Evolutionary conservation across 1,140 invertebrate genomes (phyloP), one percentile per base, ranked within the genome.

Genomic region (Zaprionus lachaisei): DNA sequence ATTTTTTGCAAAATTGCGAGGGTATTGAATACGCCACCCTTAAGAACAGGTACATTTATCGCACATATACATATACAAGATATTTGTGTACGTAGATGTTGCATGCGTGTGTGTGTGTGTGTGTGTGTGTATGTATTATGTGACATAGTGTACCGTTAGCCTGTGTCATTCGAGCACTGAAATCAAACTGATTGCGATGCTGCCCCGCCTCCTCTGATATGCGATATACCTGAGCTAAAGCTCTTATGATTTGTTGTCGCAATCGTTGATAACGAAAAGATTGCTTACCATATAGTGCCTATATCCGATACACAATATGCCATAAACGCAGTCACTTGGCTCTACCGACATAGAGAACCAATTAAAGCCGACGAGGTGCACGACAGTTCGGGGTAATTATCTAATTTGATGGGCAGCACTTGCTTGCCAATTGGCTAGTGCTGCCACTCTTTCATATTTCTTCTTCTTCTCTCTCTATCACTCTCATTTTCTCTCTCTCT

Each of bases 121-220:
- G 20, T 20, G n/a, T n/a, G n/a, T n/a, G n/a, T 28, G 28, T 38
- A 4, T 41, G 38, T 5, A 5, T n/a, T 41, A 14, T n/a, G 15
- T 15, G 38, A 14, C 15, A 41, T n/a, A 68, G 68, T 73, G 56
- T 60, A 54, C 60, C 67, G 67, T 71, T 71, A 63, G 63, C 20
- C 62, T 68, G 47, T 51, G 47, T 51, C 47, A 51, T 51, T 2
- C 20, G 47, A 51, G 20, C 17, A 24, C 47, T 51, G 11, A 51
- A 51, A 24, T 51, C 47, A 51, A 24, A 24, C 9, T 22, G 47
- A 51, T 51, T 51, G n/a, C 41, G 38, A 31, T 31, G 31, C 31
- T 3, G 15, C 20, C 17, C 47, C 4, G 2, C 47, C 47, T 11
- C 9, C 7, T 20, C 2, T 12, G 38, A n/a, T 7, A 41, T 49